Conservation (phyloP, 2,797 vertebrate species). For the Lithobates pipiens region DNA sequence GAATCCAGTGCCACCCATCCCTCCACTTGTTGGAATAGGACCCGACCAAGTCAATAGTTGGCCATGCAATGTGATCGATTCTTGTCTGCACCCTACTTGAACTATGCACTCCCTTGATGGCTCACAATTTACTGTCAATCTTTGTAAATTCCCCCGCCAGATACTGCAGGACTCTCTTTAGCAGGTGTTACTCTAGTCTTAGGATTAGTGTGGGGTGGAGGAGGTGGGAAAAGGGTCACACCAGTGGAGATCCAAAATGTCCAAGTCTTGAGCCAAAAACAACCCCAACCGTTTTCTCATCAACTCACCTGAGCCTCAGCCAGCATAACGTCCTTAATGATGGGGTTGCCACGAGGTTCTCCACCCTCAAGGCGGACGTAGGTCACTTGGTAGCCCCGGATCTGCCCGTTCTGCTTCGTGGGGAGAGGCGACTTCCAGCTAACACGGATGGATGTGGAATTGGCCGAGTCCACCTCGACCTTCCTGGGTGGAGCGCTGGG, state of each 20-base stretch:
- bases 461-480: slow-evolving; percentile 88
- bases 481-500: slow-evolving; percentile 87
- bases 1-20: too few relatives aligned
- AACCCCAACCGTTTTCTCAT: background rate
- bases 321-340: slow-evolving; percentile 87
- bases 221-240: slow-evolving; percentile 16
- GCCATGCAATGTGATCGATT: too few relatives aligned
- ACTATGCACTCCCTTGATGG: background rate
- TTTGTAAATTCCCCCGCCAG: background rate
- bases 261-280: background rate
- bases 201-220: slow-evolving; percentile 21
- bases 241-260: slow-evolving; percentile 54
- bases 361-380: slow-evolving; percentile 89
- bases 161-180: slow-evolving; percentile 10
- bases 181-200: background rate
- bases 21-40: too few relatives aligned
- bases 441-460: slow-evolving; percentile 89
- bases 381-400: slow-evolving; percentile 92
- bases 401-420: slow-evolving; percentile 91
- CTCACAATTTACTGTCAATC: background rate
- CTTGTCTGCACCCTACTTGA: too few relatives aligned
- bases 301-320: slow-evolving; percentile 88
- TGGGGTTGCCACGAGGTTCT: slow-evolving; percentile 86
- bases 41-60: too few relatives aligned
- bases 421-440: slow-evolving; percentile 91